Evolutionary conservation across 2,797 vertebrate genomes (phyloP), one percentile per base, ranked within the genome.

Genomic region (Dromococcyx pavoninus): DNA sequence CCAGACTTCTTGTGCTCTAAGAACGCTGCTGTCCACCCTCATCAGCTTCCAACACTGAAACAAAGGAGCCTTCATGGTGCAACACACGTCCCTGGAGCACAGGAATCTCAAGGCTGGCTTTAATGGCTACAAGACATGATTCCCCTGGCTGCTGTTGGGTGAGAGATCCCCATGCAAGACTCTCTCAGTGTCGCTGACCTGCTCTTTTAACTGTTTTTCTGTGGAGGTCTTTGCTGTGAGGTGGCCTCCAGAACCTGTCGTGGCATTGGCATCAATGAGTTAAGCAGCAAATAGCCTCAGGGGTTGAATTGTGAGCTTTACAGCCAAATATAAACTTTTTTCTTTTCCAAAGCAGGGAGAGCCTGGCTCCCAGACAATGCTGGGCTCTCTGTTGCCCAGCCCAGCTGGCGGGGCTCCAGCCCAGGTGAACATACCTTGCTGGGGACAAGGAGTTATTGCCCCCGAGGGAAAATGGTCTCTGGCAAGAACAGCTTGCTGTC

Each of bases 91-190:
- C 23, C 22, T 22, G 17, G 18, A 6, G 46, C 44, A 12, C 51
- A 48, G 33, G 11, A 4, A 0, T 9, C 46, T 58, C 92, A 22
- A 56, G 84, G 27, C 58, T 89, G 71, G 5, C 54, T 81, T 25
- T 43, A 5, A 9, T 4, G 18, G 16, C 33, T 27, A 0, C 2
- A 2, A 17, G 9, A 43, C 12, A 43, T 12, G 25, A 2, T 69
- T 84, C 39, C 48, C 28, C 16, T 58, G 78, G 8, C 35, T 48
- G 62, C 77, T 56, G 32, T 16, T 15, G 65, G 39, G 3, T 18
- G 61, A 22, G 53, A 19, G 4, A 17, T 3, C 18, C 41, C 56
- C 5, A 0, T 0, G 5, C 8, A 8, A 9, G 53, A 4, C 17
- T 25, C 5, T 11, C 33, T 39, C 23, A 7, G 19, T 28, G 1